Base-by-base conservation (phyloP, 2,113 vertebrate species). In the Procavia capensis region DNA sequence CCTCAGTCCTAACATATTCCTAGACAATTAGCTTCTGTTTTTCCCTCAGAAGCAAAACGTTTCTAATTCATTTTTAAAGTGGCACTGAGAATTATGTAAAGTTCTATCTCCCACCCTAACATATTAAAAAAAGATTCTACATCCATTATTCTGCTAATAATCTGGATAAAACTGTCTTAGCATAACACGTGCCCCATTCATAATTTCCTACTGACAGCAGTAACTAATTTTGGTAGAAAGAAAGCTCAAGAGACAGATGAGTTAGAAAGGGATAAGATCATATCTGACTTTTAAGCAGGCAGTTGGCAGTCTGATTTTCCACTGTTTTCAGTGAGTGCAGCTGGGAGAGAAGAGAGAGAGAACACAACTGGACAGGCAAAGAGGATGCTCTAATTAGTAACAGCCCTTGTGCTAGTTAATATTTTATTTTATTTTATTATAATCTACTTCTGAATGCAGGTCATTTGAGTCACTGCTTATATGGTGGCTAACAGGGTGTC, bases 61-160 rank as follows among this genome's bases (percentile, higher is more conserved):
- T 93, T 90, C 31, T 39, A 76, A 91, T 78, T 94, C 22, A 61
- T 85, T 83, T 94, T 87, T 36, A 78, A 95, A 39, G n/a, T 72
- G 20, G 59, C 43, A 82, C 1, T 63, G 31, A 93, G 17, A 79
- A 59, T 70, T 43, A 9, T 72, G 11, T 79, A 27, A 88, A 90
- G 6, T 76, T 89, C 1, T 89, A 1, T n/a, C 78, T 57, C 39
- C 1, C 27, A 70, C 19, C 50, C 34, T 64, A 78, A n/a, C 0
- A 0, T 85, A n/a, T 80, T 93, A 3, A n/a, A 63, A 85, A 93
- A 66, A 94, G n/a, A 36, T 75, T 88, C 82, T 57, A 22, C 9
- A 68, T 61, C 17, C 91, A 34, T 50, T 76, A 84, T 81, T 72
- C 81, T 88, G 29, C 29, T 86, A 54, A 81, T 89, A 74, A 85